Evolutionary conservation across 2,888 invertebrate genomes (phyloP), one percentile per base, ranked within the genome.

Genomic region (Cosmorhoe ocellata): DNA sequence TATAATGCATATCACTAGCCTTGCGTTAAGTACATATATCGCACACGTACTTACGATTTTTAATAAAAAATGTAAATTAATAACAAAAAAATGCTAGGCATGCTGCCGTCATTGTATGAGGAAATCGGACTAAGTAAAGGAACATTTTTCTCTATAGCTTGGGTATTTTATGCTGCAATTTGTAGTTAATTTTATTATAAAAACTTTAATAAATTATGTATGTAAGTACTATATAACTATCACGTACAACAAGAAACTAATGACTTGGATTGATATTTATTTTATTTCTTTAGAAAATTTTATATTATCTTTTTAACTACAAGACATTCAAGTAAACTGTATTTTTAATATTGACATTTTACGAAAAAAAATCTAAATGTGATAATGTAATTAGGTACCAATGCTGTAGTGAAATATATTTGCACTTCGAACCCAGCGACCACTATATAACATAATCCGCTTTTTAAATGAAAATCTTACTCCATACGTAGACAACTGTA

Each of bases 1-100:
- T 63, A 59, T 58, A 58, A 76, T 67, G 79, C 79, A 79, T 80
- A 80, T 81, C 80, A 80, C 76, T 75, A 74, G 76, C 64, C 59
- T 64, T 61, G 61, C 61, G 70, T 72, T 70, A 71, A 66, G 61
- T 66, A n/a, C n/a, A n/a, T n/a, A 59, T 71, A 69, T 68, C 58
- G 71, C 74, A 74, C 71, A 63, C 68, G 76, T 79, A 75, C 72
- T 76, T 76, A 77, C 65, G 47, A 67, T 65, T 64, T 67, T 26
- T 55, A 51, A 61, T 63, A 61, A 65, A 67, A 68, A 64, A 61
- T 62, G 63, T 66, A 69, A 74, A 64, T 59, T 52, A 45, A 24
- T 6, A 56, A 61, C 60, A 59, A 42, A 42, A 42, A 26, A 14
- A 14, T 14, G 37, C 24, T 38, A 24, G 14, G 10, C 28, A 10